Conservation (phyloP, 2,797 vertebrate genomes). For the Pseudomugil tenellus region DNA sequence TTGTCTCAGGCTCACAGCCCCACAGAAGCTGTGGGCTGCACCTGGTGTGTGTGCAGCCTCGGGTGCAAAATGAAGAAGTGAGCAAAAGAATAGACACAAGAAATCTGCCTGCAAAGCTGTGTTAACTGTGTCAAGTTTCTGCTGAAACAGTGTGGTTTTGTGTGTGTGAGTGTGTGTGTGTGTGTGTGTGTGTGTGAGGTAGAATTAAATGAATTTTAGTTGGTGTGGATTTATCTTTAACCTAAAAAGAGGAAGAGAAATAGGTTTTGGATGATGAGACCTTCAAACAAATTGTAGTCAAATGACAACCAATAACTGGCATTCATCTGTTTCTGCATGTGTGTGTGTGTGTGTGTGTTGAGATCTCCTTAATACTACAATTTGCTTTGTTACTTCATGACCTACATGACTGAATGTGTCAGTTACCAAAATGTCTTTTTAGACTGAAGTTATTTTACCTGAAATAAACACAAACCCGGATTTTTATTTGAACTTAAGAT, state of each 20-base stretch:
- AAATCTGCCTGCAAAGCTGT: constrained; percentile 27
- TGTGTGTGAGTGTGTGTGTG: constrained; percentile 3
- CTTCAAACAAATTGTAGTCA: constrained; percentile 13
- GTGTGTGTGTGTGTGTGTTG: neutral
- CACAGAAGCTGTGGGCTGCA: constrained; percentile 48
- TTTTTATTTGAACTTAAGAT: neutral
- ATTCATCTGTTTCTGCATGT: neutral
- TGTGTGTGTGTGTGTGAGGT: constrained; percentile 2
- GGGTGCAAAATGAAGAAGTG: constrained; percentile 63
- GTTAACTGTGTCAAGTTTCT: constrained; percentile 53
- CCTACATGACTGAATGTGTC: neutral
- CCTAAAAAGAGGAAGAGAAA: constrained; percentile 54
- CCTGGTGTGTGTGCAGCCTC: constrained; percentile 52
- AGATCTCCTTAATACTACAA: neutral
- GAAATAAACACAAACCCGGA: neutral
- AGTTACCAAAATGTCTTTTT: neutral
- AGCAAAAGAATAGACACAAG: constrained; percentile 28
- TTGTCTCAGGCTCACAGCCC: constrained; percentile 32
- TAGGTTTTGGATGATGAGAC: neutral
- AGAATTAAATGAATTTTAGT: constrained; percentile 19
- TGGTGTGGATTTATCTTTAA: constrained; percentile 48
- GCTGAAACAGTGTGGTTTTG: constrained; percentile 36
- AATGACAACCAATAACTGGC: constrained; percentile 1
- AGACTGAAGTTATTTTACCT: too few species aligned
- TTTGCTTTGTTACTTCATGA: neutral